Evolutionary conservation across 2,888 invertebrate species (phyloP).

Genomic region (Acleris literana): DNA sequence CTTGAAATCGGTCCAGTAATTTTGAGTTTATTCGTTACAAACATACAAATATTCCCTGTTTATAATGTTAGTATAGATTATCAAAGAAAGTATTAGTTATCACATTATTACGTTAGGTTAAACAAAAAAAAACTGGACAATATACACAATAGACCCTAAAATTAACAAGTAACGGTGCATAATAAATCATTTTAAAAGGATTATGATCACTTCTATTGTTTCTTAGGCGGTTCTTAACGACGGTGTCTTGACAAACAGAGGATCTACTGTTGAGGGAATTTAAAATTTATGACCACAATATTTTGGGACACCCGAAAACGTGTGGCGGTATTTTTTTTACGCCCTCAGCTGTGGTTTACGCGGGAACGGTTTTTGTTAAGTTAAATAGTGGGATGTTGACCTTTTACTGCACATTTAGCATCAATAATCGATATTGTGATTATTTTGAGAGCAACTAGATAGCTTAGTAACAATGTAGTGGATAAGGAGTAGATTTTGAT

Average conservation of each 20-base stretch:
- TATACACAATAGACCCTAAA: slow-evolving; percentile 11
- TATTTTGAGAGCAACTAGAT: no score
- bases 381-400: neutral
- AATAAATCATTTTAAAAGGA: slow-evolving; percentile 69
- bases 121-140: slow-evolving; percentile 4
- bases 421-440: no score
- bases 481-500: no score
- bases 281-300: slow-evolving; percentile 58
- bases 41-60: no score
- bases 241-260: slow-evolving; percentile 60
- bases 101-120: no score
- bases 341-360: slow-evolving; percentile 22
- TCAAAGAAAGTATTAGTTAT: no score
- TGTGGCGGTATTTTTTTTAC: slow-evolving; percentile 35
- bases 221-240: slow-evolving; percentile 48
- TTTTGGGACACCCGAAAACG: slow-evolving; percentile 40
- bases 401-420: neutral
- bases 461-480: no score
- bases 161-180: slow-evolving; percentile 39
- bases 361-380: slow-evolving; percentile 21
- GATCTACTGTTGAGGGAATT: slow-evolving; percentile 54
- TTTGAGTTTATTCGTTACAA: no score
- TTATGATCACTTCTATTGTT: slow-evolving; percentile 64
- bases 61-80: no score
- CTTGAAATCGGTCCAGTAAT: no score